Base-by-base conservation (phyloP, 1,140 invertebrate species). In the Archegozetes longisetosus region DNA sequence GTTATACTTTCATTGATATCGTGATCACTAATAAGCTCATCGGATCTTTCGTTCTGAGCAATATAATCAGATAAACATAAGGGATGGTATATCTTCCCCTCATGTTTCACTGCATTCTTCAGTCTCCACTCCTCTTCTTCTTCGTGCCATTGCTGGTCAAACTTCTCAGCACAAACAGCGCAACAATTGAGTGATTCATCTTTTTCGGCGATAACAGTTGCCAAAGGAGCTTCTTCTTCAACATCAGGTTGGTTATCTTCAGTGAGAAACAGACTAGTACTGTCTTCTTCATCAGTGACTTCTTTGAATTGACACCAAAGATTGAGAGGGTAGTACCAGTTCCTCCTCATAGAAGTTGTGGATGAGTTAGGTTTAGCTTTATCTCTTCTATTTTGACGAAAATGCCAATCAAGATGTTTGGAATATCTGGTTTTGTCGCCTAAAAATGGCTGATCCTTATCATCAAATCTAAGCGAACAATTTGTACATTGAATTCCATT, bases 401-500 rank as follows among this genome's bases (percentile, higher is more conserved):
- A 96, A 75, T 97, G 93, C 92, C 93, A 96, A 73, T 97, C 91
- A 27, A 96, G 77, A 74, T 96, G 93, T 69, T 90, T 85, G 62
- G 86, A 86, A 70, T 96, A 80, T 54, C 68, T 88, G 56, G 83
- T 80, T 27, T 53, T 59, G 22, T 53, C 51, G 17, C 54, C 50
- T 9, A 46, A 47, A 26, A 51, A 40, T 24, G 32, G 17, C 47
- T 87, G 84, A 1, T 86, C 88, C 66, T 88, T 82, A 70, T 89
- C 85, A 13, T 84, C 82, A 71, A 95, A 96, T 47, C 93, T 77
- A 26, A 86, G 80, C 20, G 91, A 91, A 74, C 92, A 97, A 24
- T 88, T 88, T 58, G 86, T 85, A 73, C 93, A 97, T 71, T 95
- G 92, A 75, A 93, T 87, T 4, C 92, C 90, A 57, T 80, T 77